Evolutionary conservation across 1,140 invertebrate species (phyloP).

Genomic region (Drosophila nasuta): DNA sequence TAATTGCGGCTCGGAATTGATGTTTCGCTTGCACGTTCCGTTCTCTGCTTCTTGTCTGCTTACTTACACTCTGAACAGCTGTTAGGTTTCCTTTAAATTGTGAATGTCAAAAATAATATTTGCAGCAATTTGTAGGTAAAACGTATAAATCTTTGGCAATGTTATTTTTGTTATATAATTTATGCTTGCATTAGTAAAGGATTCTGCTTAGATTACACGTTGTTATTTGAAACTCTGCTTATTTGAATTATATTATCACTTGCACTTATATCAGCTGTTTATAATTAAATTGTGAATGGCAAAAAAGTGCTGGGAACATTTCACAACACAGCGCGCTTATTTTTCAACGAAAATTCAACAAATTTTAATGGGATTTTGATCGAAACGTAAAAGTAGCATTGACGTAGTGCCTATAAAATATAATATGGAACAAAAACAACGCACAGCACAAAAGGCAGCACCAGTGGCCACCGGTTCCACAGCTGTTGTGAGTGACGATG

Average conservation of each 20-base stretch:
- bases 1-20: conserved; percentile 32
- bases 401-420: conserved; percentile 2
- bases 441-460: conserved; percentile 14
- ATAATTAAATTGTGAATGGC: conserved; percentile 30
- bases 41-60: background rate
- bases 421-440: conserved; percentile 48
- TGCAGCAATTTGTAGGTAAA: too few species aligned
- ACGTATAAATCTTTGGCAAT: too few species aligned
- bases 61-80: too few species aligned
- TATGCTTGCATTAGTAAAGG: background rate
- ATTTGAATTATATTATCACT: background rate
- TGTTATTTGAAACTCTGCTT: background rate
- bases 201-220: background rate
- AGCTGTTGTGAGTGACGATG: conserved; percentile 64
- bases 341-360: conserved; percentile 31
- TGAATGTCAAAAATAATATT: too few species aligned
- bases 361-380: conserved; percentile 16
- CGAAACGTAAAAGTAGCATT: conserved; percentile 11
- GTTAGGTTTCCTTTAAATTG: too few species aligned
- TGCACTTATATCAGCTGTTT: conserved; percentile 16
- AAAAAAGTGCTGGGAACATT: conserved; percentile 27
- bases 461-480: conserved; percentile 33
- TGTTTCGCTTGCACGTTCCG: conserved; percentile 24
- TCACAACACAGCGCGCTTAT: conserved; percentile 47
- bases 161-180: conserved; percentile 59